These are phyloP conservation scores for Platypus cylindrus DNA, from an alignment of 2,888 invertebrate species.

Conservation along the genomic window DNA sequence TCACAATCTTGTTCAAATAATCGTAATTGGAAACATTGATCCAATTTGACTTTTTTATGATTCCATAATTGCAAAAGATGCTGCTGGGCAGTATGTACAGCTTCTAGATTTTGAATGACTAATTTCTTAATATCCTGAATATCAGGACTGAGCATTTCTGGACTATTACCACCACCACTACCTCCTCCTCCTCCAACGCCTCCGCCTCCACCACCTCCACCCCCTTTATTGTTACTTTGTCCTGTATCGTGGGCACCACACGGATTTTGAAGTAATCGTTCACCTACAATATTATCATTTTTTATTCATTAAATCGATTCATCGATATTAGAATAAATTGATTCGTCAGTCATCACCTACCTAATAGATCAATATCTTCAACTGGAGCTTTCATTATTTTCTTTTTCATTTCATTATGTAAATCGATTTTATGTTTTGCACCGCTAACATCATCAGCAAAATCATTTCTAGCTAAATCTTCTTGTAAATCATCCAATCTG, in stretches of 20 bases:
- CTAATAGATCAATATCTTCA: slow-evolving; percentile 84
- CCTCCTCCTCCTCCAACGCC: slow-evolving; percentile 48
- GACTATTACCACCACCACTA: slow-evolving; percentile 57
- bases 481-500: slow-evolving; percentile 83
- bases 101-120: slow-evolving; percentile 71
- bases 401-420: slow-evolving; percentile 88
- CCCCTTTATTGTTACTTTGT: slow-evolving; percentile 28
- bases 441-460: slow-evolving; percentile 90
- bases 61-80: slow-evolving; percentile 91
- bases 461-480: slow-evolving; percentile 84
- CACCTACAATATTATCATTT: slow-evolving; percentile 42
- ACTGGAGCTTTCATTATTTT: slow-evolving; percentile 88
- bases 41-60: slow-evolving; percentile 84
- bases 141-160: slow-evolving; percentile 49
- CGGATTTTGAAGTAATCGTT: slow-evolving; percentile 52
- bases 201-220: slow-evolving; percentile 34
- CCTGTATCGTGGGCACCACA: slow-evolving; percentile 36
- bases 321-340: neutral
- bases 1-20: slow-evolving; percentile 96
- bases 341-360: slow-evolving; percentile 36
- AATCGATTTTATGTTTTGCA: slow-evolving; percentile 82
- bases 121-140: slow-evolving; percentile 49
- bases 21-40: slow-evolving; percentile 90
- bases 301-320: no score
- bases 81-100: slow-evolving; percentile 80